phyloP scores from a whole-genome alignment of 2,888 invertebrate genomes.

The Linnaemya tessellans region DNA sequence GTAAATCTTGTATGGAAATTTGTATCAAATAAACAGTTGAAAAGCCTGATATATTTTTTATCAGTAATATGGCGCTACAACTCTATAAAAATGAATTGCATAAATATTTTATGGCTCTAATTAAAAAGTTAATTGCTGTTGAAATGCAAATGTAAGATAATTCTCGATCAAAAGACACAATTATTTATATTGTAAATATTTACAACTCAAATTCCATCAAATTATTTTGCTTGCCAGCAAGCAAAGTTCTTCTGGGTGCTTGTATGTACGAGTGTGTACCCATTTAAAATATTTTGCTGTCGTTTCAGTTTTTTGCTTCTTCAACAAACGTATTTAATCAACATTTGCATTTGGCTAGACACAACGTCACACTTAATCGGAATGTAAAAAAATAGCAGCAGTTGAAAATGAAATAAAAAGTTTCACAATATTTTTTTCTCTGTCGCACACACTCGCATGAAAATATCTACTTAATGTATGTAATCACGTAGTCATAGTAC shows the following conservation, averaged over 20 bases:
- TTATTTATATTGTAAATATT: no score
- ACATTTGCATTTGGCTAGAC: conserved; percentile 72
- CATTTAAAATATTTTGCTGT: conserved; percentile 48
- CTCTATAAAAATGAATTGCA: no score
- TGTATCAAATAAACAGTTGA: no score
- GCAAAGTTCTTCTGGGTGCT: no score
- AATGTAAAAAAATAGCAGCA: conserved; percentile 54
- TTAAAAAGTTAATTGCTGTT: no score
- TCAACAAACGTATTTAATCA: conserved; percentile 65
- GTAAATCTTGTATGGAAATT: no score
- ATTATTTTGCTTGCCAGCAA: conserved; percentile 1
- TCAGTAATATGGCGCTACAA: no score
- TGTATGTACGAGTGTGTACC: neutral
- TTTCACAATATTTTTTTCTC: conserved; percentile 40
- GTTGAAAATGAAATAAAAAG: conserved; percentile 17
- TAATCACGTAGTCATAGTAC: neutral
- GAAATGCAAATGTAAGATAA: no score
- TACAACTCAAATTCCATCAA: no score
- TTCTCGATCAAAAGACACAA: no score
- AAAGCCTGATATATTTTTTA: no score
- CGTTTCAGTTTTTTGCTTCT: conserved; percentile 17
- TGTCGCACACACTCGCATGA: neutral
- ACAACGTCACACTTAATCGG: conserved; percentile 71
- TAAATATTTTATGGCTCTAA: no score
- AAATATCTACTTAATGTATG: neutral